Conservation (phyloP, 2,888 invertebrate species). For the Hypercompe scribonia region DNA sequence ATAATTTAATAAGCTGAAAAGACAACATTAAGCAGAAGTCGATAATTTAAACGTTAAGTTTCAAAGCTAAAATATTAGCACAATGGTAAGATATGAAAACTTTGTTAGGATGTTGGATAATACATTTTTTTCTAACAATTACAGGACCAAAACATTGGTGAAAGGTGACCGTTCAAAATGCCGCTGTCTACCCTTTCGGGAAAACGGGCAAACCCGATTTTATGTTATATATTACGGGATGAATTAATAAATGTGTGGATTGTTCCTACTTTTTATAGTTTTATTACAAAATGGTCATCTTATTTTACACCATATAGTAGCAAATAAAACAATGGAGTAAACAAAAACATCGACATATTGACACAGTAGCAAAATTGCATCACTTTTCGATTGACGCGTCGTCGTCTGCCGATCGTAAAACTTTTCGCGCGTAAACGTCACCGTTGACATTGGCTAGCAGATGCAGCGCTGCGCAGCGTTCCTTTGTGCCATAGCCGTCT, state of each 20-base stretch:
- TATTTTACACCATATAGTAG: neutral
- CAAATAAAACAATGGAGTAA: neutral
- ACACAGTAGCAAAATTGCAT: slow-evolving; percentile 53
- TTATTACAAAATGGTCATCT: no score
- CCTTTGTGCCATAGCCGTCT: slow-evolving; percentile 74
- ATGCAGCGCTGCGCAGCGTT: slow-evolving; percentile 79
- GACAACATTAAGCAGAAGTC: neutral
- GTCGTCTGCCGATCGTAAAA: slow-evolving; percentile 84
- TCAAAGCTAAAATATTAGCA: neutral
- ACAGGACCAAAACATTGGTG: no score
- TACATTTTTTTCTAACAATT: no score
- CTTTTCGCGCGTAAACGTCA: slow-evolving; percentile 86
- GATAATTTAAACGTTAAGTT: neutral
- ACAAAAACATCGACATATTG: slow-evolving; percentile 42
- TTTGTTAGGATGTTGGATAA: no score
- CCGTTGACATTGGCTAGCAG: slow-evolving; percentile 80
- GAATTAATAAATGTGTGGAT: no score
- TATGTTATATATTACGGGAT: no score
- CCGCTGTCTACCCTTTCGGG: no score
- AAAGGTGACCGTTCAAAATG: no score
- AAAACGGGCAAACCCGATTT: no score
- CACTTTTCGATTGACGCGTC: slow-evolving; percentile 75
- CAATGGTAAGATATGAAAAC: neutral
- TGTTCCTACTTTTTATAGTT: no score
- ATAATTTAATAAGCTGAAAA: neutral